These are phyloP conservation scores for Archilochus colubris DNA, from an alignment of 2,113 vertebrate species.

Conservation along the genomic window DNA sequence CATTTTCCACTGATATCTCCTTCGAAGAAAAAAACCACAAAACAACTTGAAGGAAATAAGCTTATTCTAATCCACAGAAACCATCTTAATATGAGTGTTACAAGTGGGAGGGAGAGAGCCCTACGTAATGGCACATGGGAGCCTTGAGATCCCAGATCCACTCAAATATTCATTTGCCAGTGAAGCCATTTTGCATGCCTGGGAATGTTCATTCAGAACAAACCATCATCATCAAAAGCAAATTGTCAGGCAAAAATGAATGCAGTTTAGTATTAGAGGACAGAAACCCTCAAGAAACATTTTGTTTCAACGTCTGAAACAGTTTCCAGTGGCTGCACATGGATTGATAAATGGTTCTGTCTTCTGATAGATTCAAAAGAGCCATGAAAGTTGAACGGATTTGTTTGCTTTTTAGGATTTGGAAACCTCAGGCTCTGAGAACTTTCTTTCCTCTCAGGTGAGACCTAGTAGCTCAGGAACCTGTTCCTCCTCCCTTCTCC, in stretches of 20 bases:
- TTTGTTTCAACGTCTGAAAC: background rate
- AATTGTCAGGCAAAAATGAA: background rate
- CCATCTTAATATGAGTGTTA: background rate
- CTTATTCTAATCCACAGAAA: background rate
- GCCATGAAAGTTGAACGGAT: background rate
- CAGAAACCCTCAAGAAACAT: background rate
- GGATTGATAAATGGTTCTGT: background rate
- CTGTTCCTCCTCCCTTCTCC: background rate
- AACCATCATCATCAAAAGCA: background rate
- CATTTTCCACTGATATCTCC: background rate
- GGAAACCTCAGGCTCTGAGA: background rate
- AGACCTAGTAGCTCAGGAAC: background rate
- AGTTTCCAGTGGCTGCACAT: background rate
- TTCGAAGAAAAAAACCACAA: background rate
- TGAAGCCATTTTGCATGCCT: background rate
- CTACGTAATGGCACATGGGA: background rate
- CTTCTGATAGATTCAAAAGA: background rate
- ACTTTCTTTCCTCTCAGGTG: background rate
- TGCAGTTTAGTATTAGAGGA: background rate
- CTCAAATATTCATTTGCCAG: background rate
- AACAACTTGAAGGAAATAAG: background rate
- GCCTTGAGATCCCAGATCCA: background rate
- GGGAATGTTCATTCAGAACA: conserved; percentile 29
- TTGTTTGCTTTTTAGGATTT: background rate
- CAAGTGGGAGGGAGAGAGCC: background rate